phyloP scores from a whole-genome alignment of 2,888 invertebrate genomes.

The Sminthurinus aureus region DNA sequence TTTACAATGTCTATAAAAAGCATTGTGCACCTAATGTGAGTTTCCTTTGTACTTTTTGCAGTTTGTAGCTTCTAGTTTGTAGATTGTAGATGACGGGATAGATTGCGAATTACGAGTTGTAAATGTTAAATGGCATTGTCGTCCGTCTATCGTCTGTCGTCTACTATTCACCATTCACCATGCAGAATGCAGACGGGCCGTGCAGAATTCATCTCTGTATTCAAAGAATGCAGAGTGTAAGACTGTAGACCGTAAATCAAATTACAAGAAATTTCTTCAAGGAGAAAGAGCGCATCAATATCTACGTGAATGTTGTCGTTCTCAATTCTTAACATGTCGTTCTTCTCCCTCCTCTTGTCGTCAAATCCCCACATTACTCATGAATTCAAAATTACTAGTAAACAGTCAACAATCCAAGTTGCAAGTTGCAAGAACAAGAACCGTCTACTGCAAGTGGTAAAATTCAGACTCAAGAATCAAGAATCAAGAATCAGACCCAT shows the following conservation, averaged over 20 bases:
- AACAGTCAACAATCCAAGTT: no score
- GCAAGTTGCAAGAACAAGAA: no score
- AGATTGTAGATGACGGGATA: no score
- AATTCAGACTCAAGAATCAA: no score
- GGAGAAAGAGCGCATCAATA: constrained; percentile 30
- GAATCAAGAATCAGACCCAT: no score
- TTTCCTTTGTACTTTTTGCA: not conserved
- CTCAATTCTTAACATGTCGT: no score
- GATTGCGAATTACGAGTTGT: not conserved
- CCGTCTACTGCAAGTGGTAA: no score
- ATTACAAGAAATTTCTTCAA: constrained; percentile 25
- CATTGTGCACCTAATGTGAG: not conserved
- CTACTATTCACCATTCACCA: constrained; percentile 20
- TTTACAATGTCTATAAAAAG: constrained; percentile 28
- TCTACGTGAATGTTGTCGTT: not conserved
- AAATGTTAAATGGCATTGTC: not conserved
- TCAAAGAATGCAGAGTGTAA: no score
- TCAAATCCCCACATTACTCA: not conserved
- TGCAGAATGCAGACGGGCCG: not conserved
- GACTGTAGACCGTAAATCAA: constrained; percentile 25
- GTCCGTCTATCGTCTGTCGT: no score
- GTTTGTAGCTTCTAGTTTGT: no score
- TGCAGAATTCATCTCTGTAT: not conserved
- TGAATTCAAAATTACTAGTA: no score
- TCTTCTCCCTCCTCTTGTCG: constrained; percentile 15